A percentile compares a stretch with the other conserved stretches of the same genome.
These are phyloP conservation scores for Gnathonemus echidnorhynchus DNA, from an alignment of 2,113 vertebrate species.

Conservation along the genomic window DNA sequence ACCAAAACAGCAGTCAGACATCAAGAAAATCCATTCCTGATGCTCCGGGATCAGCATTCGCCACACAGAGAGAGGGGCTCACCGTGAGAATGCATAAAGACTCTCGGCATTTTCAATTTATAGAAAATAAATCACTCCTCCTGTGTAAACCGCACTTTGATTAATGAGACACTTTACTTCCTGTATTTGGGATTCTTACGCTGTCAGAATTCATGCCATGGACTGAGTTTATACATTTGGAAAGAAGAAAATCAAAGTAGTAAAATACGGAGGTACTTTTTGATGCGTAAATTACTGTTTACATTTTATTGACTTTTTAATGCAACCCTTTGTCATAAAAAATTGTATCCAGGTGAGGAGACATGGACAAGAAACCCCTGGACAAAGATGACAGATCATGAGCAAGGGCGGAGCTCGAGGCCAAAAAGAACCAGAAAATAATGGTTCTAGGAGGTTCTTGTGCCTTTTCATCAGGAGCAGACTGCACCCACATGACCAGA, in stretches of 20 bases:
- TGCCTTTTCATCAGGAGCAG: background rate
- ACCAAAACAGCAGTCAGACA: background rate
- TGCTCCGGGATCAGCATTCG: background rate
- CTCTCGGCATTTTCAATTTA: background rate
- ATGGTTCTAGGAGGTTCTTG: background rate
- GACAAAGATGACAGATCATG: background rate
- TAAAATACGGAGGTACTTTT: background rate
- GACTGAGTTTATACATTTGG: background rate
- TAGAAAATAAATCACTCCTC: constrained; percentile 1
- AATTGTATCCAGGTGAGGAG: background rate
- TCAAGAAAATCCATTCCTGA: background rate
- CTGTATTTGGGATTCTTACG: background rate
- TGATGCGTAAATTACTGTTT: background rate
- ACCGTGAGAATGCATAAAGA: background rate
- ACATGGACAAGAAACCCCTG: background rate
- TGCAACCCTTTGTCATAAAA: background rate
- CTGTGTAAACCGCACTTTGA: background rate
- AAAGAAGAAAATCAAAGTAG: background rate
- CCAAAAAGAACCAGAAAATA: background rate
- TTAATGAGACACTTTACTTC: constrained; percentile 1
- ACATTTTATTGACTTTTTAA: background rate
- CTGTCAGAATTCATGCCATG: background rate
- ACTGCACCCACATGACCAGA: background rate
- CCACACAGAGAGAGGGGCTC: background rate
- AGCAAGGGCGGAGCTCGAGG: background rate